Conservation (phyloP, 2,113 vertebrate species). For the Gila orcuttii region DNA sequence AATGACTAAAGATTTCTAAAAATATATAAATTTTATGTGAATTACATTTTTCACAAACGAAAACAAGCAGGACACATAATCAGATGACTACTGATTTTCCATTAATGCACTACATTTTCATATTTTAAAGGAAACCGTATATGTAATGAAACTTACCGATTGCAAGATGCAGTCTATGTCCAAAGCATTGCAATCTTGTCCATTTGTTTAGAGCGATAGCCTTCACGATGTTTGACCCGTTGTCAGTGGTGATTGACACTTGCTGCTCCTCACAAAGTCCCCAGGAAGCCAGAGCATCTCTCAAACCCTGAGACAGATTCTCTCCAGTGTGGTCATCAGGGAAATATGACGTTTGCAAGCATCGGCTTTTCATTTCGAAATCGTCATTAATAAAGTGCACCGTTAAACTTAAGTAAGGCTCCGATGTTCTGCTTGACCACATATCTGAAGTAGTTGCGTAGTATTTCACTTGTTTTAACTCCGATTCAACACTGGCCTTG, state of each 20-base stretch:
- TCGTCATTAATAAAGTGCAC: no score
- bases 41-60: background rate
- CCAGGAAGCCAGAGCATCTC: background rate
- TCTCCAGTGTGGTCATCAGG: conserved; percentile 39
- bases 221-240: conserved; percentile 9
- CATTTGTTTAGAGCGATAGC: background rate
- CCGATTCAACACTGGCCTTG: no score
- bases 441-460: no score
- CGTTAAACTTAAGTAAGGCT: no score
- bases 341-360: no score
- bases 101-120: background rate
- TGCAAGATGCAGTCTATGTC: conserved; percentile 15
- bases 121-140: background rate
- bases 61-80: background rate
- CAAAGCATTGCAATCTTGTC: conserved; percentile 27
- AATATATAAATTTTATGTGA: background rate
- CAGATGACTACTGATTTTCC: background rate
- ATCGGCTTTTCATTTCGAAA: no score
- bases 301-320: background rate
- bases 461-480: no score
- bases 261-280: conserved; percentile 1
- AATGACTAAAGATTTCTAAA: background rate
- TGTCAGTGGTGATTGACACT: conserved; percentile 18
- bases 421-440: no score
- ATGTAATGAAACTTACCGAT: conserved; percentile 17